Evolutionary conservation across 1,140 invertebrate species (phyloP).

Genomic region (Mya arenaria): DNA sequence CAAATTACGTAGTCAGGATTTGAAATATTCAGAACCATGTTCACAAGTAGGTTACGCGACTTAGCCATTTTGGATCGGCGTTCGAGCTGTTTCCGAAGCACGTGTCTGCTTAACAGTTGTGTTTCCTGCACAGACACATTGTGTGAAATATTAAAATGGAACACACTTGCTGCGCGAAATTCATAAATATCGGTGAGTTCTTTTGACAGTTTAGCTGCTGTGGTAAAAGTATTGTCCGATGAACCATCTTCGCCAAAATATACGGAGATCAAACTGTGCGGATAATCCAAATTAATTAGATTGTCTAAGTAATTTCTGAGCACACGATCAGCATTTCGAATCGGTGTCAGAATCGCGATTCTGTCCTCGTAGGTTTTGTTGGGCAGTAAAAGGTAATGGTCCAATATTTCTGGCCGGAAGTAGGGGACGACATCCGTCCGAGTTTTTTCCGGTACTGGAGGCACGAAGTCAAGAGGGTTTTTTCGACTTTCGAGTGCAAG

Average conservation of each 20-base stretch:
- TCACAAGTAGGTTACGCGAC: constrained; percentile 70
- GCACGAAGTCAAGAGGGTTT: too few species aligned
- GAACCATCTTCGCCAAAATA: constrained; percentile 76
- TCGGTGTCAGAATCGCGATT: constrained; percentile 73
- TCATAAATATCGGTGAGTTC: constrained; percentile 53
- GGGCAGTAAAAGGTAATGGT: constrained; percentile 53
- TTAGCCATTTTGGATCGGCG: constrained; percentile 71
- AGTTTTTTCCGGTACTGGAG: too few species aligned
- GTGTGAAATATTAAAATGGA: constrained; percentile 68
- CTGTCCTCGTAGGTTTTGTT: constrained; percentile 43
- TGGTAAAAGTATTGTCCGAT: constrained; percentile 65
- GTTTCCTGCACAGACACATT: constrained; percentile 53
- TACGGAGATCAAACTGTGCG: constrained; percentile 70
- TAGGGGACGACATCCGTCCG: constrained; percentile 57
- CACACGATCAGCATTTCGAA: constrained; percentile 66
- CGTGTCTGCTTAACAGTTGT: constrained; percentile 56
- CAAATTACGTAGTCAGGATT: constrained; percentile 74
- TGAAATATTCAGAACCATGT: constrained; percentile 38
- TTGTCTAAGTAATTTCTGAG: constrained; percentile 59
- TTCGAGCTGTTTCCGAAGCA: constrained; percentile 55
- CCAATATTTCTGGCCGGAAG: constrained; percentile 47
- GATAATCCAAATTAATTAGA: constrained; percentile 69
- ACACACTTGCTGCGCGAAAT: constrained; percentile 56
- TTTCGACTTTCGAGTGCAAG: too few species aligned
- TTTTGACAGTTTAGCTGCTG: constrained; percentile 55